A percentile compares a stretch with the other conserved stretches of the same genome.
These are phyloP conservation scores for Rhagologus leucostigma DNA, from an alignment of 2,113 vertebrate genomes.

Conservation along the genomic window DNA sequence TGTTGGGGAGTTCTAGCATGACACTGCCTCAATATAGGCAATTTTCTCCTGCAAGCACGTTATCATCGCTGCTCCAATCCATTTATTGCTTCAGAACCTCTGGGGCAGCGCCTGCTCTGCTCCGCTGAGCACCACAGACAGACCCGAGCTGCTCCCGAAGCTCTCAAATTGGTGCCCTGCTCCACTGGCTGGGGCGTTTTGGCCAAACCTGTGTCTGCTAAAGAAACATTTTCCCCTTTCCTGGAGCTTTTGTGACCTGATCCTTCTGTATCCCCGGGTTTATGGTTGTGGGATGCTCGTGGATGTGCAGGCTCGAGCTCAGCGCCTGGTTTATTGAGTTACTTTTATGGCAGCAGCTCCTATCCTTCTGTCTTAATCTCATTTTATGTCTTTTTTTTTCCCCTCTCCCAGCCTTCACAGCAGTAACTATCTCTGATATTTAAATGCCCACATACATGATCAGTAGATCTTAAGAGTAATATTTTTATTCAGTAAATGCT, in stretches of 20 bases:
- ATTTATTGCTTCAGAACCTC: slow-evolving; percentile 50
- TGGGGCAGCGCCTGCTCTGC: slow-evolving; percentile 11
- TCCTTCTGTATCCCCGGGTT: neutral
- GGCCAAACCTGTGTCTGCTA: neutral
- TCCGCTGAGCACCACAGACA: neutral
- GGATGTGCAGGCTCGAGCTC: neutral
- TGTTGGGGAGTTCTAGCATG: slow-evolving; percentile 46
- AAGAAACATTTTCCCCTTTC: neutral
- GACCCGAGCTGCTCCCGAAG: neutral
- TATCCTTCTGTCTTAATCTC: slow-evolving; percentile 26
- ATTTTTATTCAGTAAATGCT: neutral
- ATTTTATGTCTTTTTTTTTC: neutral
- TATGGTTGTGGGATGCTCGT: neutral
- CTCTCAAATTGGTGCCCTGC: neutral
- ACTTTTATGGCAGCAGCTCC: slow-evolving; percentile 13
- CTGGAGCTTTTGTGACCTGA: neutral
- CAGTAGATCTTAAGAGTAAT: neutral
- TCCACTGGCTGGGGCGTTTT: neutral
- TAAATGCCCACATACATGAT: slow-evolving; percentile 24
- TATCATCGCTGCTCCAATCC: slow-evolving; percentile 34
- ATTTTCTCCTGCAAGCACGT: slow-evolving; percentile 50
- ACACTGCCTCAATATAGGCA: slow-evolving; percentile 18
- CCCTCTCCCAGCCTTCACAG: neutral
- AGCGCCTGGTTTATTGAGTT: slow-evolving; percentile 16
- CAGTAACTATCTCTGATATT: neutral